Evolutionary conservation across 2,888 invertebrate genomes (phyloP).

Genomic region (Himalopsyche japonica): DNA sequence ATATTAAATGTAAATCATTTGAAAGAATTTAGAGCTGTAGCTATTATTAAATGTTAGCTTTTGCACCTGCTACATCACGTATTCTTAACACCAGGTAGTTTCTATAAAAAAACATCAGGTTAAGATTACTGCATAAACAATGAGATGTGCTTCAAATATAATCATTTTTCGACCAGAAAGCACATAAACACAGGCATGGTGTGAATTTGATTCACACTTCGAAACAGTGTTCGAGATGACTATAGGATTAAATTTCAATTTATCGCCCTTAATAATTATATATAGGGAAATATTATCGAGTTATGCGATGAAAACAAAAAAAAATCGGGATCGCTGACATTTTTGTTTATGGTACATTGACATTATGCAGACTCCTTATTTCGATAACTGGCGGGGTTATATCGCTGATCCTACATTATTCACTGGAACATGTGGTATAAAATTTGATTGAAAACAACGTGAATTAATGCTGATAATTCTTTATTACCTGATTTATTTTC

Average conservation of each 20-base stretch:
- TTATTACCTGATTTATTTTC: constrained; percentile 56
- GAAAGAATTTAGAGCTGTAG: neutral
- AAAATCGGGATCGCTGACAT: constrained; percentile 64
- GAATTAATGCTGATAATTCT: constrained; percentile 4
- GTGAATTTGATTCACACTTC: neutral
- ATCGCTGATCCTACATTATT: constrained; percentile 3
- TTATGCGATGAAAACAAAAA: constrained; percentile 48
- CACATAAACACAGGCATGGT: constrained; percentile 1
- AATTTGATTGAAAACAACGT: constrained; percentile 45
- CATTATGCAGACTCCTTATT: constrained; percentile 36
- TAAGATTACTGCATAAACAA: constrained; percentile 32
- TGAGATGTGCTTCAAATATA: constrained; percentile 13
- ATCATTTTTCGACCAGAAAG: constrained; percentile 10
- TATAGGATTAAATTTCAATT: neutral
- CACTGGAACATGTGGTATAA: neutral
- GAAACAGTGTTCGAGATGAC: neutral
- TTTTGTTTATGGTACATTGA: constrained; percentile 64
- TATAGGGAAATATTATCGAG: constrained; percentile 21
- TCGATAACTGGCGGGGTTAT: constrained; percentile 6
- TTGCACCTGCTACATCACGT: neutral
- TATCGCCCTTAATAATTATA: neutral
- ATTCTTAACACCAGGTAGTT: neutral
- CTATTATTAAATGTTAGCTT: neutral
- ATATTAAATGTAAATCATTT: neutral
- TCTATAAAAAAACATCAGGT: constrained; percentile 23